These are phyloP conservation scores for Orthosia incerta DNA, from an alignment of 2,888 invertebrate species.

Conservation along the genomic window DNA sequence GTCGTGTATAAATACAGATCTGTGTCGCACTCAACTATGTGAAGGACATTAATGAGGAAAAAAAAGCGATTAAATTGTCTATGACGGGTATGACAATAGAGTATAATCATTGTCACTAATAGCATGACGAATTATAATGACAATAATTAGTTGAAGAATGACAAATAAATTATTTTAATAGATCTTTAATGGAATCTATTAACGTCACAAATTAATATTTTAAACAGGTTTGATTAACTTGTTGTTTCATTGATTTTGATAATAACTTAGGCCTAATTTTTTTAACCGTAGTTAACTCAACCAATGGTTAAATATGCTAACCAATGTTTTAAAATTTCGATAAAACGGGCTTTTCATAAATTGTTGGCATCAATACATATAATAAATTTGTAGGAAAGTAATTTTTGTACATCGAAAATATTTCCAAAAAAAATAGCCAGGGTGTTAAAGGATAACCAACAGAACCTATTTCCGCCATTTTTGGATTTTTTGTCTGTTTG, in stretches of 20 bases:
- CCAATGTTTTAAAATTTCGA: too few relatives aligned
- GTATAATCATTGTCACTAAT: constrained; percentile 46
- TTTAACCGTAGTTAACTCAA: too few relatives aligned
- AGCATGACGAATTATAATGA: constrained; percentile 37
- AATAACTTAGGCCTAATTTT: too few relatives aligned
- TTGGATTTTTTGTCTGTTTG: too few relatives aligned
- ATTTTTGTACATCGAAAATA: too few relatives aligned
- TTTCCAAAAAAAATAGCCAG: too few relatives aligned
- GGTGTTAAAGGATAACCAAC: too few relatives aligned
- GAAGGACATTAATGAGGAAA: constrained; percentile 58
- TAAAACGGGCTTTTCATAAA: too few relatives aligned
- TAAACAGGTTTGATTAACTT: neutral
- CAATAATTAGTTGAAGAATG: constrained; percentile 40
- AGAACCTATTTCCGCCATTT: too few relatives aligned
- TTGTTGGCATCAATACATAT: too few relatives aligned
- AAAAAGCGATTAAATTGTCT: constrained; percentile 37
- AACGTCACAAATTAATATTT: constrained; percentile 1
- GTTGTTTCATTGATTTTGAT: neutral
- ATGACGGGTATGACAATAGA: constrained; percentile 44
- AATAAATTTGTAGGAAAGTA: too few relatives aligned
- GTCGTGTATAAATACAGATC: constrained; percentile 57
- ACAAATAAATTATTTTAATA: constrained; percentile 30
- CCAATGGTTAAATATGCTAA: too few relatives aligned
- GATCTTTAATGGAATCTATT: constrained; percentile 22
- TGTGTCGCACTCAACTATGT: constrained; percentile 55